Base-by-base conservation (phyloP, 2,888 invertebrate species). In the Philereme transversata region DNA sequence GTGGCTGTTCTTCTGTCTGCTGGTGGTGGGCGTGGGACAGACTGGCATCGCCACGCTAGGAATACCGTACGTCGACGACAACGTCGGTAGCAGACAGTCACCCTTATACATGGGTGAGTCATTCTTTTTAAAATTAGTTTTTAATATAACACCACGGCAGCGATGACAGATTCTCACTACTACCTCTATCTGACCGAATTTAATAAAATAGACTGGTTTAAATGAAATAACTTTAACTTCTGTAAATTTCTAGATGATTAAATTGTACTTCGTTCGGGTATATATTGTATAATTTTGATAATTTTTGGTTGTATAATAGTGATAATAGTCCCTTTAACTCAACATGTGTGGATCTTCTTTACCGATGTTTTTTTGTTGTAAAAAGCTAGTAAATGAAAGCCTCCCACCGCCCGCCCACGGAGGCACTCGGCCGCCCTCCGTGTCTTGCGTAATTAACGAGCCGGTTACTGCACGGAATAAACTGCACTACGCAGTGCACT, bases 11-110 rank as follows among this genome's bases (percentile, higher is more conserved):
- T 93, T 96, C 72, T 97, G 97, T 76, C 91, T 98, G 72, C 93
- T 98, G 55, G 96, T 97, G 62, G 97, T 98, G 44, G 98, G 98
- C 52, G 96, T 98, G 87, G 98, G 98, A 0, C 97, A 97, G 89
- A 98, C 98, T 0, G 97, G 98, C 9, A 97, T 98, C 58, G 97
- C 97, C 73, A 98, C 98, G 22, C 93, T 98, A 46, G 98, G 98
- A 11, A 98, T 98, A 75, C 98, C 98, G 4, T 98, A 97, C 84
- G 97, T 98, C 69, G 98, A 98, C 75, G 98, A 98, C 86, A 98
- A 98, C 85, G 97, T 98, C 62, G 97, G 97, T 75, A 97, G 97
- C 88, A 94, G 96, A 76, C 97, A 98, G 86, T 97, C 97, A 61
- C 97, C 98, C 35, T 94, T 98, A 71, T 98, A 98, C 90, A 97